phyloP scores from a whole-genome alignment of 2,888 invertebrate species.

The Orchestes rusci region DNA sequence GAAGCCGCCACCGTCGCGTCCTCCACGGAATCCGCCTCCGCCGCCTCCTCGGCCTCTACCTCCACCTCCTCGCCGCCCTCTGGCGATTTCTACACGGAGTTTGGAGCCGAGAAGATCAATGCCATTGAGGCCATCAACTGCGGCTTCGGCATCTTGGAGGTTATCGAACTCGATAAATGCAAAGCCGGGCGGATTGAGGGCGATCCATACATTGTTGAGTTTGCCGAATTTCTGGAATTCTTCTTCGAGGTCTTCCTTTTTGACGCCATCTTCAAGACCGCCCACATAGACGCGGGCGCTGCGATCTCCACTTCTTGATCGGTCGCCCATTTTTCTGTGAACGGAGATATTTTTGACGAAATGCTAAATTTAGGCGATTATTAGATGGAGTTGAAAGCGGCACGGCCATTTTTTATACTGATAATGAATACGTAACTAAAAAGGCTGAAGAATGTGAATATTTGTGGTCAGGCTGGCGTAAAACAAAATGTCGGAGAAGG shows the following conservation, averaged over 20 bases:
- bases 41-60: constrained; percentile 54
- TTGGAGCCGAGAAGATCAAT: constrained; percentile 82
- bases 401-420: no score
- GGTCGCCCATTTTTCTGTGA: constrained; percentile 33
- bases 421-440: no score
- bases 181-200: constrained; percentile 90
- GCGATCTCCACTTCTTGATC: constrained; percentile 36
- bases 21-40: constrained; percentile 40
- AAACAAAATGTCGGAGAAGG: no score
- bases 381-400: no score
- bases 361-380: no score
- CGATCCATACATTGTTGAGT: constrained; percentile 87
- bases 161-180: constrained; percentile 90
- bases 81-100: constrained; percentile 80
- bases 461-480: no score
- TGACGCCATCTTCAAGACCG: constrained; percentile 79
- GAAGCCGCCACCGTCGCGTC: constrained; percentile 33
- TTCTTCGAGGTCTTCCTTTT: constrained; percentile 85
- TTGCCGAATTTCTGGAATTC: constrained; percentile 90
- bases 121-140: constrained; percentile 83
- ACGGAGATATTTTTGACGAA: constrained; percentile 21
- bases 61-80: constrained; percentile 65
- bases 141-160: constrained; percentile 82
- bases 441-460: no score
- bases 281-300: constrained; percentile 85